These are phyloP conservation scores for Ommatoiulus sabulosus DNA, from an alignment of 2,888 invertebrate genomes.

Conservation along the genomic window DNA sequence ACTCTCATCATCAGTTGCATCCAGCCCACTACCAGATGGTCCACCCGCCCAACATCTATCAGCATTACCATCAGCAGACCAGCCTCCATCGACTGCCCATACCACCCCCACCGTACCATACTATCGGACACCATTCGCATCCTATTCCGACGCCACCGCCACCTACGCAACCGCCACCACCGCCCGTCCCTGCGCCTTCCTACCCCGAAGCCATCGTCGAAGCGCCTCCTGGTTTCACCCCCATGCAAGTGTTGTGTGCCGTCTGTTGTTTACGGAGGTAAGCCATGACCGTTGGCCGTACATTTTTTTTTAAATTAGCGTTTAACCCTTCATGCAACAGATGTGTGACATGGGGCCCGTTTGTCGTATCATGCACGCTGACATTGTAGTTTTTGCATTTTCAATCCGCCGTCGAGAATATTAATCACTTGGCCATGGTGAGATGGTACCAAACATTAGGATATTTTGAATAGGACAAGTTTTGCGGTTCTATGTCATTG, in stretches of 20 bases:
- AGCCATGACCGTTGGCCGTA: not conserved
- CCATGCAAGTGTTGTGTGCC: constrained; percentile 55
- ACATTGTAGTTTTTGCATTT: not conserved
- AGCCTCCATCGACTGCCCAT: constrained; percentile 40
- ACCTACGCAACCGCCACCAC: constrained; percentile 1
- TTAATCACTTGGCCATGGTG: not conserved
- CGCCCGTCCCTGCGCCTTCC: not conserved
- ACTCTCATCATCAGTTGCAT: not conserved
- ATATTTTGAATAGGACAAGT: too few relatives aligned
- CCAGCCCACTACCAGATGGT: constrained; percentile 27
- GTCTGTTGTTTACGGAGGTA: constrained; percentile 56
- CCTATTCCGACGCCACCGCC: constrained; percentile 35
- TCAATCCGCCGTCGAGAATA: not conserved
- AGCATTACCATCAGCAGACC: constrained; percentile 49
- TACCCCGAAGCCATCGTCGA: constrained; percentile 45
- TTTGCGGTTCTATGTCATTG: too few relatives aligned
- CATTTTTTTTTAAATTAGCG: too few relatives aligned
- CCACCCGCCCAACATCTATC: constrained; percentile 11
- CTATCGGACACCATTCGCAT: constrained; percentile 47
- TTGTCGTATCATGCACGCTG: not conserved
- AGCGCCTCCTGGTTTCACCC: constrained; percentile 48
- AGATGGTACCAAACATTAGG: too few relatives aligned
- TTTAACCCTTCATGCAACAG: not conserved
- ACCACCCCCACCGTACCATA: constrained; percentile 46
- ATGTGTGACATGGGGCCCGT: not conserved